Conservation (phyloP, 2,797 vertebrate genomes). For the Enteromius viviparus region DNA sequence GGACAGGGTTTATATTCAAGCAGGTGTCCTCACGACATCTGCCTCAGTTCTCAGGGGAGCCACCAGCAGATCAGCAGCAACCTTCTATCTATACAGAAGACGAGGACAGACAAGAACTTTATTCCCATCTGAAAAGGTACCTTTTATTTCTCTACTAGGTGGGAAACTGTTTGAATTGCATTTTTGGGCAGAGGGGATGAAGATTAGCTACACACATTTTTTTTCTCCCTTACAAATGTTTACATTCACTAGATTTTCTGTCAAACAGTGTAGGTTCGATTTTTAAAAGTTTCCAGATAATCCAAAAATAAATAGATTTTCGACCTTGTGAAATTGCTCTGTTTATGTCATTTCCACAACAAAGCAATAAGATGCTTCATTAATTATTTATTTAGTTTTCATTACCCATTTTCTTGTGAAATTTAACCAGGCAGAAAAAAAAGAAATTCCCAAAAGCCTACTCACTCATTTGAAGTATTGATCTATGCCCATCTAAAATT, state of each 20-base stretch:
- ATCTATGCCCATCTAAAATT: slow-evolving; percentile 57
- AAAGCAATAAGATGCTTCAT: slow-evolving; percentile 65
- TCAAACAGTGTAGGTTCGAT: not conserved
- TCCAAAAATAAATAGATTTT: not conserved
- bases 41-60: slow-evolving; percentile 74
- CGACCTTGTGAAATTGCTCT: slow-evolving; percentile 2
- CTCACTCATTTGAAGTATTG: slow-evolving; percentile 62
- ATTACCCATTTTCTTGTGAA: slow-evolving; percentile 69
- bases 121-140: slow-evolving; percentile 72
- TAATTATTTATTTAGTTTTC: slow-evolving; percentile 73
- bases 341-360: slow-evolving; percentile 35
- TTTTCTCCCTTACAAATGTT: not conserved
- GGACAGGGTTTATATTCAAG: slow-evolving; percentile 52
- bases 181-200: not conserved
- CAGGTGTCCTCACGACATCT: slow-evolving; percentile 79
- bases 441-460: slow-evolving; percentile 54
- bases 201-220: not conserved
- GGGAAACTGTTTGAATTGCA: not conserved
- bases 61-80: slow-evolving; percentile 70
- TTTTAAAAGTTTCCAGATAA: not conserved
- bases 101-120: slow-evolving; percentile 62
- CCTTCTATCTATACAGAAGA: slow-evolving; percentile 63
- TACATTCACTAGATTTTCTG: not conserved
- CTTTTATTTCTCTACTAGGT: slow-evolving; percentile 49
- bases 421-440: slow-evolving; percentile 67